Percentiles rank a stretch among this genome's conserved stretches.
phyloP scores from a whole-genome alignment of 2,888 invertebrate genomes.

The Pammene fasciana region DNA sequence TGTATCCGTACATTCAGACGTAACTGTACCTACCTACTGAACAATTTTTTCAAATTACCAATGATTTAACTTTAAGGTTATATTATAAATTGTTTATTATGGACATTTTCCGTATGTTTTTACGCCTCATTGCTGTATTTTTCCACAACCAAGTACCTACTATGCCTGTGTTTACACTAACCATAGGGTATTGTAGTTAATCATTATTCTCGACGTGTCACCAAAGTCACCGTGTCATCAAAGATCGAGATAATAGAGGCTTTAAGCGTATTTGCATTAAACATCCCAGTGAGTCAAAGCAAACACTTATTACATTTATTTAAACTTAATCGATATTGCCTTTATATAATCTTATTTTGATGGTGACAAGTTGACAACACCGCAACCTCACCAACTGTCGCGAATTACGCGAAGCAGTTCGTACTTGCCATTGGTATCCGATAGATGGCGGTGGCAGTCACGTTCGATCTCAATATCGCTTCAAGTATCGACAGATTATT shows the following conservation, averaged over 20 bases:
- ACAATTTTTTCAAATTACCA: too few relatives aligned
- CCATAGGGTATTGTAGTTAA: slow-evolving; percentile 2
- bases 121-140: slow-evolving; percentile 1
- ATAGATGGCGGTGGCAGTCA: neutral
- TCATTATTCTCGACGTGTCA: slow-evolving; percentile 26
- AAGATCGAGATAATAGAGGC: slow-evolving; percentile 24
- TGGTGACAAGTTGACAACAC: too few relatives aligned
- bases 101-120: neutral
- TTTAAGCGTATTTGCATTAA: slow-evolving; percentile 36
- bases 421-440: neutral
- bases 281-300: slow-evolving; percentile 33
- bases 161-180: slow-evolving; percentile 9
- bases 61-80: too few relatives aligned
- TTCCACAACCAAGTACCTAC: neutral
- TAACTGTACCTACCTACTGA: too few relatives aligned
- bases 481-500: neutral
- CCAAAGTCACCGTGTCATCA: slow-evolving; percentile 25
- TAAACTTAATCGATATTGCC: slow-evolving; percentile 23
- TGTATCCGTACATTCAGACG: too few relatives aligned
- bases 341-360: neutral
- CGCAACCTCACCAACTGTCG: too few relatives aligned
- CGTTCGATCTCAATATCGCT: neutral
- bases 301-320: neutral
- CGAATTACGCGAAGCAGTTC: too few relatives aligned
- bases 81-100: too few relatives aligned